These are phyloP conservation scores for Nebria ingens DNA, from an alignment of 1,140 invertebrate genomes.

Conservation along the genomic window DNA sequence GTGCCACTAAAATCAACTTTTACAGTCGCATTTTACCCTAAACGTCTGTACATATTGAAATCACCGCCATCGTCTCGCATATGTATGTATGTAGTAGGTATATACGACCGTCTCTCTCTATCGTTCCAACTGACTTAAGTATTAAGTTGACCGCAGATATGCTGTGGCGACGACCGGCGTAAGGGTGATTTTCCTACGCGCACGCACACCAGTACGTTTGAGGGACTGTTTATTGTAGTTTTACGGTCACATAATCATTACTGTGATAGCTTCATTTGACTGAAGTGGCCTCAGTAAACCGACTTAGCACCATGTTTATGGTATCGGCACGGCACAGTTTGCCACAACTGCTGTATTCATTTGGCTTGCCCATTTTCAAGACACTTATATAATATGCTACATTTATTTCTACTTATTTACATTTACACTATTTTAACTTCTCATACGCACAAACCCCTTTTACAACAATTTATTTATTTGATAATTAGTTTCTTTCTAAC, in stretches of 20 bases:
- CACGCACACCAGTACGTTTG: constrained; percentile 2
- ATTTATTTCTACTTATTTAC: no score
- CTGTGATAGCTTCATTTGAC: constrained; percentile 22
- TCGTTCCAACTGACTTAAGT: neutral
- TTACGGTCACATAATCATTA: constrained; percentile 21
- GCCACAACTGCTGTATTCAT: no score
- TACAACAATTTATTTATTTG: no score
- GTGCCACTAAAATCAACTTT: constrained; percentile 29
- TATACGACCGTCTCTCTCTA: neutral
- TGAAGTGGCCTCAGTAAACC: constrained; percentile 11
- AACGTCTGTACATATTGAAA: constrained; percentile 24
- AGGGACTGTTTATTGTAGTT: constrained; percentile 19
- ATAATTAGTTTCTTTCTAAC: no score
- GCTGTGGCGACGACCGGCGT: neutral
- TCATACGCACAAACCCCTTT: no score
- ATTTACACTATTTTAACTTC: no score
- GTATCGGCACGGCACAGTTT: neutral
- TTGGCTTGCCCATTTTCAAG: no score
- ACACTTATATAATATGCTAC: no score
- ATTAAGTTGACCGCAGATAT: neutral
- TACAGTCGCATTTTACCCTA: constrained; percentile 25
- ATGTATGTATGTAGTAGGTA: neutral
- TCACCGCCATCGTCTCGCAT: constrained; percentile 15
- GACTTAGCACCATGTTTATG: neutral
- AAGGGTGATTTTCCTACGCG: neutral